Base-by-base conservation (phyloP, 1,140 invertebrate genomes). In the Drosophila kurseongensis region DNA sequence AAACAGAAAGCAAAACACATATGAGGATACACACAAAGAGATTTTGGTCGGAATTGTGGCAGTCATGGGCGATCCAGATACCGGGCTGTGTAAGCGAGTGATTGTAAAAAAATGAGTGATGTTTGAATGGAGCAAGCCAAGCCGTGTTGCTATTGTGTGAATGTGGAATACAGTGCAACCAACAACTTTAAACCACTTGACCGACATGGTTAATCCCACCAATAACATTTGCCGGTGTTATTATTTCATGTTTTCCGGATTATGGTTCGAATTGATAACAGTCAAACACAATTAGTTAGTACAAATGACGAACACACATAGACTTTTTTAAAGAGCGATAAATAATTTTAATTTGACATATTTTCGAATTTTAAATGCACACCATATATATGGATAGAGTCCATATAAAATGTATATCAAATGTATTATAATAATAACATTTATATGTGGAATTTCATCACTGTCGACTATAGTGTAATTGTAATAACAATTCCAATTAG, bases 1-100 rank as follows among this genome's bases (percentile, higher is more conserved):
- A 89, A 88, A 89, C 75, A 89, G 61, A 89, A 88, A 84, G 80
- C 84, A 89, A 89, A 89, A 89, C 77, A 89, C 67, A 80, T 67
- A 83, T 78, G 65, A 83, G 73, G 68, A 83, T 89, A 89, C 83
- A 88, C 76, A 79, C 83, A 78, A 32, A 47, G 41, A 59, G 40
- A 54, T 40, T 72, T 62, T 27, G 32, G 29, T 51, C 48, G 38
- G 60, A 51, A 27, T 72, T 48, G 54, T 74, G 59, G 58, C 35
- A 51, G 50, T 50, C 41, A 58, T 62, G 32, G 35, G 14, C 35
- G 32, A 58, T 72, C 29, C 35, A 18, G 40, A 41, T 35, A 29
- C 2, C 5, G 55, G 45, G 47, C 35, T 41, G 41, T 54, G 76
- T 85, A 71, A 86, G 54, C 29, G 18, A 60, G 35, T 50, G 12